phyloP scores from a whole-genome alignment of 2,797 vertebrate genomes.

The Adelosebastes latens region DNA sequence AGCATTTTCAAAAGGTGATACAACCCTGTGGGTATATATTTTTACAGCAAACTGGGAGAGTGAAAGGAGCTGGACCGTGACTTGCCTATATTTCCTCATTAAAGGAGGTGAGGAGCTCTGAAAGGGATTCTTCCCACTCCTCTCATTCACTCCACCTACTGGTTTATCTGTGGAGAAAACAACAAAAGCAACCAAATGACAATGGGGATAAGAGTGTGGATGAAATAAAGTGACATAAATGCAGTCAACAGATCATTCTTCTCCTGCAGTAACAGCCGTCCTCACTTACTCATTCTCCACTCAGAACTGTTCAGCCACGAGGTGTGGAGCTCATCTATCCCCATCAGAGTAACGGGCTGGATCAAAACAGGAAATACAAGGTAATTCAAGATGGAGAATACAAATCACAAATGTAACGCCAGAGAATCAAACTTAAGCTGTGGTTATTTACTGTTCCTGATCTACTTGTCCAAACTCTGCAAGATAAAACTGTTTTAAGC shows the following conservation, averaged over 20 bases:
- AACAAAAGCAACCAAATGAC: not conserved
- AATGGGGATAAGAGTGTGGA: not conserved
- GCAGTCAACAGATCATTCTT: not conserved
- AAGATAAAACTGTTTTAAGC: not conserved
- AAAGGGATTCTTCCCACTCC: conserved; percentile 65
- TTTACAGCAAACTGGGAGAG: not conserved
- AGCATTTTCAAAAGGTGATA: not conserved
- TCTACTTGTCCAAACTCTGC: not conserved
- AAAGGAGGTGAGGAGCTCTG: conserved; percentile 69
- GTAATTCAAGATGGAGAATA: not conserved
- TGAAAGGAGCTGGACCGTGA: not conserved
- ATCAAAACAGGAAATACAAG: conserved; percentile 32
- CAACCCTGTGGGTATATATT: not conserved
- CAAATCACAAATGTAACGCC: not conserved
- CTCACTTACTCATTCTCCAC: conserved; percentile 81
- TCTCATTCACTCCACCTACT: conserved; percentile 62
- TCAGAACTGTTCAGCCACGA: conserved; percentile 75
- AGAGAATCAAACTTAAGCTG: not conserved
- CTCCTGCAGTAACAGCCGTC: not conserved
- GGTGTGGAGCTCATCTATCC: conserved; percentile 85
- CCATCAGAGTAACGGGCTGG: conserved; percentile 75
- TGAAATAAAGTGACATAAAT: not conserved
- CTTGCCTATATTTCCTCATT: conserved; percentile 80
- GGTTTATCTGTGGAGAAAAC: conserved; percentile 74
- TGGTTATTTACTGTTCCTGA: not conserved